Evolutionary conservation across 2,888 invertebrate genomes (phyloP), one percentile per base, ranked within the genome.

Genomic region (Lasioglossum pauxillum): DNA sequence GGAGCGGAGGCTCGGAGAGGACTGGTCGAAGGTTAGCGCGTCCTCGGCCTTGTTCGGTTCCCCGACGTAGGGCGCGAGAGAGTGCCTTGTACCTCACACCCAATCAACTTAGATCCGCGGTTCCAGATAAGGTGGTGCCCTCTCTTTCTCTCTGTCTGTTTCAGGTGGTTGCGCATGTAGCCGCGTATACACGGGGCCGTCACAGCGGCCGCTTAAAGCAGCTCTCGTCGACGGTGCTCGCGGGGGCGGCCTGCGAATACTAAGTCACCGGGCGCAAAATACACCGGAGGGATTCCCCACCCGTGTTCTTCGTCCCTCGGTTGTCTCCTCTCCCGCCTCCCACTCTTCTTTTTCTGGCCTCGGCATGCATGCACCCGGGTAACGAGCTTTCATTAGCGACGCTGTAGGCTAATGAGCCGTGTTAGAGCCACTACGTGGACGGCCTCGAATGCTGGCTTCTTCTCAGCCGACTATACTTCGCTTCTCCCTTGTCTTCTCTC

Each of bases 381-480:
- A 95, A 95, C 94, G 95, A 95, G 94, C 94, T 95, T 95, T 95
- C 94, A 95, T 95, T 95, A 95, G 94, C 94, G 93, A 95, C 93
- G 94, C 94, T 95, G 95, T 95, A 95, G 93, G 95, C 95, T 95
- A 95, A 95, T 95, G 95, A 95, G 95, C 93, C 93, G 91, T 93
- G 94, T 94, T 94, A 90, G 90, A 88, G 89, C 78, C 85, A 78
- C 88, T 86, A 82, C 90, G 77, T 88, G 87, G 85, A 90, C 88
- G 85, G 85, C 85, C 86, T 84, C 83, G 91, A 89, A 90, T 80
- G 82, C 75, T 79, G 85, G 73, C 85, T 86, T 84, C 78, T 84
- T 35, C 81, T 78, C 84, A 75, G 89, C 82, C 71, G 76, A 80
- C 87, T 90, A 75, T 31, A 81, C 81, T 77, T 23, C 19, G 67